Percentiles rank a stretch among this genome's conserved stretches.
Conservation (phyloP, 2,113 vertebrate genomes). For the Cygnus atratus region DNA sequence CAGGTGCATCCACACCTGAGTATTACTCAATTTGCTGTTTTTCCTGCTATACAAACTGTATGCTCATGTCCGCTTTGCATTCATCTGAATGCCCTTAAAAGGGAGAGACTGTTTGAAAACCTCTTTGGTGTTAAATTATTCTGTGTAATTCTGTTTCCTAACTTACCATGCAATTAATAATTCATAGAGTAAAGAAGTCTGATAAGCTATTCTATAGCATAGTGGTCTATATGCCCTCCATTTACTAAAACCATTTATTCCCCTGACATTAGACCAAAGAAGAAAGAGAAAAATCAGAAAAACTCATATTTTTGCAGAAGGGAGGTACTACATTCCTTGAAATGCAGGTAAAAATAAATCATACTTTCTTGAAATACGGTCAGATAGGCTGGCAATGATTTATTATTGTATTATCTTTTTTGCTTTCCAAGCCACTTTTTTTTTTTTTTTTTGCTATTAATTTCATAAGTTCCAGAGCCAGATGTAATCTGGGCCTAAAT, state of each 20-base stretch:
- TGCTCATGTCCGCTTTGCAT: not conserved
- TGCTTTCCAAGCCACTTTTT: not conserved
- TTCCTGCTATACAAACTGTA: not conserved
- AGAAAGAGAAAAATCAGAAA: constrained; percentile 82
- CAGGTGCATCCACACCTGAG: fast-evolving
- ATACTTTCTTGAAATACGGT: constrained; percentile 28
- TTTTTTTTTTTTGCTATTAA: not conserved
- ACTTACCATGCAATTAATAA: not conserved
- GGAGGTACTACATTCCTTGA: constrained; percentile 81
- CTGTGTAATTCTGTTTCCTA: constrained; percentile 16
- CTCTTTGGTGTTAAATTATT: not conserved
- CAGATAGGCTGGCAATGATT: not conserved
- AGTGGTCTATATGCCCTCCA: not conserved
- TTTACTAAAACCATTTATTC: constrained; percentile 70
- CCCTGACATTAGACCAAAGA: constrained; percentile 81
- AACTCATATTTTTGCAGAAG: constrained; percentile 80
- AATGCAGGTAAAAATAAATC: constrained; percentile 79
- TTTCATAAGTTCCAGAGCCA: not conserved
- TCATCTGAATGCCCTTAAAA: not conserved
- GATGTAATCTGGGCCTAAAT: not conserved
- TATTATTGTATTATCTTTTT: constrained; percentile 31
- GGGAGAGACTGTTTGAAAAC: not conserved
- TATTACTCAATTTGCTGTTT: not conserved
- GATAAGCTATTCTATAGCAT: not conserved
- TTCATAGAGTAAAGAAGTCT: not conserved